phyloP scores from a whole-genome alignment of 2,888 invertebrate species.

The Macropis europaea region DNA sequence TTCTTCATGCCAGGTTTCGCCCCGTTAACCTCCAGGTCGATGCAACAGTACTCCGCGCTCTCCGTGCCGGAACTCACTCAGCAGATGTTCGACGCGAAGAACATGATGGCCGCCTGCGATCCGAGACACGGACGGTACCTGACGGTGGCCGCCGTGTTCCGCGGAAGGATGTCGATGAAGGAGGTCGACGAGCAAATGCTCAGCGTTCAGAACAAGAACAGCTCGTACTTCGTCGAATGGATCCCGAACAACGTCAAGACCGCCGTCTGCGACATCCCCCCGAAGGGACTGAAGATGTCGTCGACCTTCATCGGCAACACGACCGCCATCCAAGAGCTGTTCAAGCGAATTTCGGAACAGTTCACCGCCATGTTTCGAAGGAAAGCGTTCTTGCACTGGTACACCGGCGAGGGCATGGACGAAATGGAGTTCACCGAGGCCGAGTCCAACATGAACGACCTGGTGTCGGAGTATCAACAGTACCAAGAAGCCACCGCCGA shows the following conservation, averaged over 20 bases:
- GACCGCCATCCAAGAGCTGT: constrained; percentile 93
- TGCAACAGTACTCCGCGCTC: constrained; percentile 86
- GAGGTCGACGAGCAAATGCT: constrained; percentile 90
- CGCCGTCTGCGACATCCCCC: constrained; percentile 91
- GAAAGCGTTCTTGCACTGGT: constrained; percentile 99
- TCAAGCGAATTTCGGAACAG: constrained; percentile 94
- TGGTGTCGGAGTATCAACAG: constrained; percentile 97
- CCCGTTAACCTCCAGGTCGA: constrained; percentile 86
- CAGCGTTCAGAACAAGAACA: constrained; percentile 86
- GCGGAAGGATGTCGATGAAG: constrained; percentile 87
- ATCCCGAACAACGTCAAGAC: constrained; percentile 92
- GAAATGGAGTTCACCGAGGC: constrained; percentile 99
- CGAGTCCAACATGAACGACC: constrained; percentile 97
- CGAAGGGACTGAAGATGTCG: constrained; percentile 90
- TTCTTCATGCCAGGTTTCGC: constrained; percentile 95
- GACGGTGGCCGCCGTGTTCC: constrained; percentile 88
- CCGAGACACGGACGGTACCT: constrained; percentile 87
- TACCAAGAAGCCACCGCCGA: constrained; percentile 96
- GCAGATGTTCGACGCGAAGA: constrained; percentile 90
- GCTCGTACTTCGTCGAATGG: constrained; percentile 87
- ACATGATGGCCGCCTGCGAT: constrained; percentile 91
- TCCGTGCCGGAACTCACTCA: constrained; percentile 90
- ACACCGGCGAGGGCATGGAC: constrained; percentile 98
- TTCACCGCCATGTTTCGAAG: constrained; percentile 97
- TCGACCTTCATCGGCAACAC: constrained; percentile 95